phyloP scores from a whole-genome alignment of 2,113 vertebrate genomes.

The Callipepla californica region DNA sequence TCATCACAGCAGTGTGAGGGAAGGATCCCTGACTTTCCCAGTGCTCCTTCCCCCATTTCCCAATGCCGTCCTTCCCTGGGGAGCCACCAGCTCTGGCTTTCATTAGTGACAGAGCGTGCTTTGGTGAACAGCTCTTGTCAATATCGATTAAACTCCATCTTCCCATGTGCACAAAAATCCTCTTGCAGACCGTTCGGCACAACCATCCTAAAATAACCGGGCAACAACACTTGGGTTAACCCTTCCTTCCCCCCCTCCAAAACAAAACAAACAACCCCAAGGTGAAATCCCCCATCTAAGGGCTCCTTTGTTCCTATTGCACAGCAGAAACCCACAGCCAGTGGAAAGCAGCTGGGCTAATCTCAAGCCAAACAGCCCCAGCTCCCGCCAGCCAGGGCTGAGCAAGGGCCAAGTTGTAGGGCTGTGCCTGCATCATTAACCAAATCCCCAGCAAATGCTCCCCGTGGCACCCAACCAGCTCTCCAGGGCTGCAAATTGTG shows the following conservation, averaged over 20 bases:
- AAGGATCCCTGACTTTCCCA: slow-evolving; percentile 15
- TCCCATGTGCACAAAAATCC: slow-evolving; percentile 28
- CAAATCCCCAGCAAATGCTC: slow-evolving; percentile 62
- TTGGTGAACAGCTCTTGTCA: slow-evolving; percentile 46
- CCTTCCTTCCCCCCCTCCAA: background rate
- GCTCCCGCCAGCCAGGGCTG: background rate
- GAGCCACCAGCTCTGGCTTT: slow-evolving; percentile 50
- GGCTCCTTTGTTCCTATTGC: background rate
- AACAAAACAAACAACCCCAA: background rate
- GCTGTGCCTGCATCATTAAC: slow-evolving; percentile 62
- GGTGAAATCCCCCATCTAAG: background rate
- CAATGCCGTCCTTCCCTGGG: background rate
- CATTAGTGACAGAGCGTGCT: slow-evolving; percentile 19
- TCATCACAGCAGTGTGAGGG: background rate
- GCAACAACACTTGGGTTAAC: background rate
- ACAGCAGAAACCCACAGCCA: slow-evolving; percentile 46
- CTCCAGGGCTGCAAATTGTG: slow-evolving; percentile 58
- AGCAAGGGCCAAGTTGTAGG: slow-evolving; percentile 44
- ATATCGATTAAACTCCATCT: slow-evolving; percentile 58
- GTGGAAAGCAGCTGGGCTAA: slow-evolving; percentile 67
- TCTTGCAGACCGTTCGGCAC: background rate
- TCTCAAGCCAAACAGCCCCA: slow-evolving; percentile 57
- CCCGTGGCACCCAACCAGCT: slow-evolving; percentile 59
- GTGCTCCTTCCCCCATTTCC: slow-evolving; percentile 24
- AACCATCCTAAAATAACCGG: slow-evolving; percentile 37